Evolutionary conservation across 2,797 vertebrate genomes (phyloP).

Genomic region (Borostomias antarcticus): DNA sequence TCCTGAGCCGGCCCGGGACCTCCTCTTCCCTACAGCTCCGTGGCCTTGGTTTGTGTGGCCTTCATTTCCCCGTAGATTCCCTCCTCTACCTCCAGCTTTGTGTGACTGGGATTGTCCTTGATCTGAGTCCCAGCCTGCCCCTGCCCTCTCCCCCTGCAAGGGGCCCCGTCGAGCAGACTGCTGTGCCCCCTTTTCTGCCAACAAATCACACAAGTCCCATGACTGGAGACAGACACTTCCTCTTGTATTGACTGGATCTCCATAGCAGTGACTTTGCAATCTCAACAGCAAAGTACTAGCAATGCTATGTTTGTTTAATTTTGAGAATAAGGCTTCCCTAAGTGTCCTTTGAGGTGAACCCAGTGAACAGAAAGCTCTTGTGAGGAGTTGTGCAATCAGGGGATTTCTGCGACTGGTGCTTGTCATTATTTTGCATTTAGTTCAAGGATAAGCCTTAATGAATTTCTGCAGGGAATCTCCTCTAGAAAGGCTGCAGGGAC

Average conservation of each 20-base stretch:
- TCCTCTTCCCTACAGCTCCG: no score
- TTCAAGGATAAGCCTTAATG: not conserved
- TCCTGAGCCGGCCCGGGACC: slow-evolving; percentile 70
- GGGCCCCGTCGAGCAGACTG: not conserved
- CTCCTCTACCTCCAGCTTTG: not conserved
- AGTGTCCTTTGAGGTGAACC: not conserved
- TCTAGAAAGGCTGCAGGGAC: not conserved
- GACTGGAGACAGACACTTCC: not conserved
- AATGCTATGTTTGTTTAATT: not conserved
- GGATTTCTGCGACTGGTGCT: not conserved
- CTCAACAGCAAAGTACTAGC: not conserved
- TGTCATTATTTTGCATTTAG: not conserved
- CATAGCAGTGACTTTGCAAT: not conserved
- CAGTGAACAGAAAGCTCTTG: not conserved
- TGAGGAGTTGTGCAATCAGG: not conserved
- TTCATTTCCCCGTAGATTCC: not conserved
- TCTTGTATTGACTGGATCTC: not conserved
- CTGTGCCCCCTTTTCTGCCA: not conserved
- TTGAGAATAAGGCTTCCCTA: not conserved
- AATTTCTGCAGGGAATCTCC: not conserved
- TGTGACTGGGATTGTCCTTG: no score
- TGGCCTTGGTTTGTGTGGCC: no score
- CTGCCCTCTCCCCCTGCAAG: not conserved
- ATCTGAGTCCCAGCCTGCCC: not conserved
- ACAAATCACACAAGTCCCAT: not conserved